Evolutionary conservation across 2,888 invertebrate genomes (phyloP), one percentile per base, ranked within the genome.

Genomic region (Leptinotarsa haldemani): DNA sequence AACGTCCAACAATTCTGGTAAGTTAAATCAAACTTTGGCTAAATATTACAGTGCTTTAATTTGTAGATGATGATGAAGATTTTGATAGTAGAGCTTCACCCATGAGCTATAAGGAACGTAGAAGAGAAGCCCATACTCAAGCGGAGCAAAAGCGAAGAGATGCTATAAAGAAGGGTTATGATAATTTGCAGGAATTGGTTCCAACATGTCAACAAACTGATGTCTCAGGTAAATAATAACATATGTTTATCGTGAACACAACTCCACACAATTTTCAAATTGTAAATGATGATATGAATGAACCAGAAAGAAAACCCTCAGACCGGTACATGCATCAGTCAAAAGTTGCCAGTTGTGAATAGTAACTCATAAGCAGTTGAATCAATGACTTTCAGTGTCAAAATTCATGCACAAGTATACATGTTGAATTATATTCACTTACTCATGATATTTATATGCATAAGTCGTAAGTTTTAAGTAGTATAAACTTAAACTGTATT

Each of bases 131-230:
- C 5, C 98, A 98, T 85, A 98, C 98, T 0, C 93, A 97, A 89
- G 98, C 98, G 3, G 98, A 98, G 87, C 98, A 98, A 87, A 98
- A 98, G 86, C 90, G 98, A 78, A 90, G 98, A 83, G 98, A 98
- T 91, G 97, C 98, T 2, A 98, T 98, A 77, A 98, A 98, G 88
- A 97, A 96, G 87, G 98, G 98, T 0, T 98, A 98, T 86, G 97
- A 98, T 87, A 95, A 95, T 3, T 89, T 98, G 20, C 97, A 97
- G 88, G 94, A 95, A 82, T 88, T 98, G 77, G 97, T 98, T 15
- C 98, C 98, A 0, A 96, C 95, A 70, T 98, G 98, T 84, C 96
- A 97, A 85, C 95, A 97, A 85, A 94, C 94, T 53, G 98, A 98
- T 86, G 92, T 96, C 40, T 94, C 95, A 22, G 95, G 87, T 84